Evolutionary conservation across 2,797 vertebrate species (phyloP).

Genomic region (Merluccius polli): DNA sequence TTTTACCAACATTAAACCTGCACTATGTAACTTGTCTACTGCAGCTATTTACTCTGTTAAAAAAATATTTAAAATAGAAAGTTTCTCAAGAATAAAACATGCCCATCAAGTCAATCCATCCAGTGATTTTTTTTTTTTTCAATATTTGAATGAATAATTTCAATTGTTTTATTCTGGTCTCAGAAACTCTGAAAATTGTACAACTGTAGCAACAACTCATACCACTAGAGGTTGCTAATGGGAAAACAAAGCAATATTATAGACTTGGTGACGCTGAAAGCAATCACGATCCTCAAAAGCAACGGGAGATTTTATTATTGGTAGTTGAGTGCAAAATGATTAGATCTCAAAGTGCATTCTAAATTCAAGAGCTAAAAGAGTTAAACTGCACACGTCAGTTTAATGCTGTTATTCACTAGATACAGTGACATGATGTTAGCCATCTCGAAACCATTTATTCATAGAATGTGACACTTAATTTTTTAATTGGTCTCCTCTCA

Average conservation of each 20-base stretch:
- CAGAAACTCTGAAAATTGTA: neutral
- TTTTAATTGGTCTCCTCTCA: conserved; percentile 44
- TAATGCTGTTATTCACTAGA: no score
- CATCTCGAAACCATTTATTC: no score
- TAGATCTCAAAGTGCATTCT: neutral
- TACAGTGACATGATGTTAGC: no score
- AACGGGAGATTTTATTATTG: neutral
- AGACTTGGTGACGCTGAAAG: neutral
- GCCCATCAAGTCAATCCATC: no score
- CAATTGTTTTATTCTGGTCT: neutral
- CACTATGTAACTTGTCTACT: no score
- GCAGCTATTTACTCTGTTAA: no score
- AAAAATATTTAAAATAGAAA: no score
- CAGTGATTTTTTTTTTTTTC: neutral
- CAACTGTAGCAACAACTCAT: neutral
- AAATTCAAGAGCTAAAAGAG: no score
- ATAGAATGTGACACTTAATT: neutral
- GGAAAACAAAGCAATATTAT: neutral
- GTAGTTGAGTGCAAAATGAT: neutral
- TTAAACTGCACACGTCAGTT: no score
- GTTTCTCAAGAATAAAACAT: no score
- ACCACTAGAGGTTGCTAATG: neutral
- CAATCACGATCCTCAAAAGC: neutral
- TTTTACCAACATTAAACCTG: no score
- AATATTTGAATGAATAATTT: no score